Conservation (phyloP, 2,888 invertebrate species). For the Tetragnatha montana region DNA sequence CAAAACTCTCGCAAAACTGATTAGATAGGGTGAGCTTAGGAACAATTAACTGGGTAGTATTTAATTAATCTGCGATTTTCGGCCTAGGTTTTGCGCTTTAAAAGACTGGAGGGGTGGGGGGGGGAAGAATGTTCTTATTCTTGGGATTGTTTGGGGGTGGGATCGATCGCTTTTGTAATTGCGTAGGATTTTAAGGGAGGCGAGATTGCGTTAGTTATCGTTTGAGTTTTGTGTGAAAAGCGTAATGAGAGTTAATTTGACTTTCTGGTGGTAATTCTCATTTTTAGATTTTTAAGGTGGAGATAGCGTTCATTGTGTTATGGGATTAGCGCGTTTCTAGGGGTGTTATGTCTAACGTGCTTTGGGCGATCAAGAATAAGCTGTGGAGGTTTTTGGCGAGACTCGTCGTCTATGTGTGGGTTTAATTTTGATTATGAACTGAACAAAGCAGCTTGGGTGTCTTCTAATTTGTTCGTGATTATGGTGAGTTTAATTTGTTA, state of each 20-base stretch:
- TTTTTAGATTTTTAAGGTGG: too few relatives aligned
- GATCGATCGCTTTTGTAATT: too few relatives aligned
- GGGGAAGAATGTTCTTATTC: neutral
- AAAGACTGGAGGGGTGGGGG: neutral
- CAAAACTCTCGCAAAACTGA: slow-evolving; percentile 56
- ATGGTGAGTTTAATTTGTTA: too few relatives aligned
- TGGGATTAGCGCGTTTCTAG: too few relatives aligned
- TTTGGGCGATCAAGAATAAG: too few relatives aligned
- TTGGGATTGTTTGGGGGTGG: neutral
- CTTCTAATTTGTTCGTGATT: too few relatives aligned
- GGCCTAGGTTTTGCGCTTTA: neutral
- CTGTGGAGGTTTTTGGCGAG: too few relatives aligned
- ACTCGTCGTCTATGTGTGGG: too few relatives aligned
- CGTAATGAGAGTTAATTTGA: neutral
- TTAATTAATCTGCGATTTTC: slow-evolving; percentile 35
- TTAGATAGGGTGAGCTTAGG: slow-evolving; percentile 21
- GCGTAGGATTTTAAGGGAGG: neutral
- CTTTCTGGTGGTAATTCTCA: neutral
- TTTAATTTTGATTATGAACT: too few relatives aligned
- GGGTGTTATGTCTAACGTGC: too few relatives aligned
- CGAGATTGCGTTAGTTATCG: slow-evolving; percentile 12
- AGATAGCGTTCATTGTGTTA: too few relatives aligned
- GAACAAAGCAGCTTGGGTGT: too few relatives aligned
- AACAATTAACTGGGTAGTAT: slow-evolving; percentile 47
- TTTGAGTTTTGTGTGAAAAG: slow-evolving; percentile 1